phyloP scores from a whole-genome alignment of 2,888 invertebrate genomes.

The Atethmia centrago region DNA sequence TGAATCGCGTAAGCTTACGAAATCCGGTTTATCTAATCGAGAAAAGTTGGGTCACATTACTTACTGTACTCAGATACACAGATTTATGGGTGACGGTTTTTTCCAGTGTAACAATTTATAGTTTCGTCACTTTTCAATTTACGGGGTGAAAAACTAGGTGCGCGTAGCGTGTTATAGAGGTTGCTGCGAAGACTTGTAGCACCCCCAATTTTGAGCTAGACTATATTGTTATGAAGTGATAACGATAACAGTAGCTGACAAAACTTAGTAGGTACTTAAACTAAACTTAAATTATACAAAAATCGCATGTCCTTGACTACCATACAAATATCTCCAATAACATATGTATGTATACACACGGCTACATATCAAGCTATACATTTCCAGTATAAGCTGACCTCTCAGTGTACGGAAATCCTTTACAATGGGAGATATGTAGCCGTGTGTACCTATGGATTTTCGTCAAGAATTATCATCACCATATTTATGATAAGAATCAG shows the following conservation, averaged over 20 bases:
- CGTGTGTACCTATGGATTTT: conserved; percentile 1
- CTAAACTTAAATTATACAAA: neutral
- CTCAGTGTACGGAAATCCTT: too few species aligned
- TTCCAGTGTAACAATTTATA: conserved; percentile 25
- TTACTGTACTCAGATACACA: conserved; percentile 34
- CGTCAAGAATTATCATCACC: conserved; percentile 28
- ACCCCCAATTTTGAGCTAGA: neutral
- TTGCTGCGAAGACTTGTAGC: neutral
- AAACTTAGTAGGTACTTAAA: neutral
- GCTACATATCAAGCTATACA: too few species aligned
- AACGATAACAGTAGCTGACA: neutral
- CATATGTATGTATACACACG: too few species aligned
- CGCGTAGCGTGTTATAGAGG: neutral
- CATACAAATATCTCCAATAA: neutral
- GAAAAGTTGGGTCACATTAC: conserved; percentile 49
- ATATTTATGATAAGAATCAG: conserved; percentile 45
- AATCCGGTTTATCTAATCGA: conserved; percentile 61
- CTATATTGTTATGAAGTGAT: conserved; percentile 3
- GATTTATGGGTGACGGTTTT: conserved; percentile 18
- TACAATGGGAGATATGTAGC: too few species aligned
- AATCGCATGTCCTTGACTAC: conserved; percentile 26
- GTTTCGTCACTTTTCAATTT: conserved; percentile 9
- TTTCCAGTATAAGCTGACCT: too few species aligned
- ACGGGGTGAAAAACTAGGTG: neutral
- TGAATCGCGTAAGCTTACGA: conserved; percentile 49